Base-by-base conservation (phyloP, 2,888 invertebrate species). In the Leucophora obtusa region DNA sequence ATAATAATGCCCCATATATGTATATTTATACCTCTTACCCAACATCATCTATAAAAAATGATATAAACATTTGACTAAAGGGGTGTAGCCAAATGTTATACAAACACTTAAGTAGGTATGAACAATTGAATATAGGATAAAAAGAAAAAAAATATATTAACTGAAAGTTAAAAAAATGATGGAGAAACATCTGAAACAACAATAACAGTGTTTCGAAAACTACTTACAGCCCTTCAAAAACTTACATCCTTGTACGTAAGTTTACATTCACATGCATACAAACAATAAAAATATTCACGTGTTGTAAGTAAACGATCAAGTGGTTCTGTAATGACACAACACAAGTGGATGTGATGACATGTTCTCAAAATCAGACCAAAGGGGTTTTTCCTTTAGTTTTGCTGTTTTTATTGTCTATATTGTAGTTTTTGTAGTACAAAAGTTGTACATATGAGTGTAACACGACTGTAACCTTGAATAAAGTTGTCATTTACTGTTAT, bases 281-380 rank as follows among this genome's bases (percentile, higher is more conserved):
- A 1, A 38, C 38, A 38, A n/a, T 53, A 18, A 18, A 73, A 28
- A 43, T n/a, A 47, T 47, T 53, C 60, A 24, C 50, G 33, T 66
- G 71, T 65, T 66, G 50, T 11, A 65, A 68, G 62, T 78, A 56
- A 84, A 84, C 84, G 85, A 87, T 86, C 86, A 86, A 82, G 75
- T 86, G 84, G 83, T 79, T 84, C 82, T 86, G 85, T 86, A 86
- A 86, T 87, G 86, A 83, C 84, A 86, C 50, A 35, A 84, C 85
- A 84, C 84, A 84, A 86, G 84, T 86, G 75, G 28, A 83, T 86
- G 83, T 85, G 86, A 84, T 86, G 86, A 84, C 87, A 86, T 83
- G 78, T 84, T 72, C 60, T 76, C 68, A 65, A 80, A 76, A 74
- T 75, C 79, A 82, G 75, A 79, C 68, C 73, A 82, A 63, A 79